Conservation (phyloP, 2,797 vertebrate species). For the Pampus argenteus region DNA sequence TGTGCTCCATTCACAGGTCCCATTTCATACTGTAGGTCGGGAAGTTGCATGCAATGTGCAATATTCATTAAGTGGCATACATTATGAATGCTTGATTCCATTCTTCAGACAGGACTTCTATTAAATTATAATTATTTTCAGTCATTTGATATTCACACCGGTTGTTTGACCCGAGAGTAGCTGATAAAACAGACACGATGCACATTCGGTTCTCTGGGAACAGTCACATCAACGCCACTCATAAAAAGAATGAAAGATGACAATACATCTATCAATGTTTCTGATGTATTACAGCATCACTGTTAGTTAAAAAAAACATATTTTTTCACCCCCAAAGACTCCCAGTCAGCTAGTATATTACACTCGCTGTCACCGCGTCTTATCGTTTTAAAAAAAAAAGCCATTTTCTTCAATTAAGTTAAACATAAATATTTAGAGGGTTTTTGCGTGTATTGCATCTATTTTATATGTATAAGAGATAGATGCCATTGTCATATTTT, state of each 20-base stretch:
- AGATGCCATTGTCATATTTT: slow-evolving; percentile 75
- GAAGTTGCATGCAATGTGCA: slow-evolving; percentile 85
- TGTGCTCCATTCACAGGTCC: slow-evolving; percentile 46
- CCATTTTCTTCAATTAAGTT: slow-evolving; percentile 39
- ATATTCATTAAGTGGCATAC: slow-evolving; percentile 77
- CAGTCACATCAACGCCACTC: slow-evolving; percentile 4
- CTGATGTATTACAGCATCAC: background rate
- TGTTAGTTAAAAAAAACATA: background rate
- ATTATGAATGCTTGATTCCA: slow-evolving; percentile 68
- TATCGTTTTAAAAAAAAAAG: slow-evolving; percentile 26
- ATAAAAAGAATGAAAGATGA: slow-evolving; percentile 6
- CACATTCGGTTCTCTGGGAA: background rate
- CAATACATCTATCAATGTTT: background rate
- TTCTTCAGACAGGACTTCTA: slow-evolving; percentile 42
- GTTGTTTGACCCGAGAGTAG: slow-evolving; percentile 34
- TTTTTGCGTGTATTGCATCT: slow-evolving; percentile 67
- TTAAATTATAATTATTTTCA: slow-evolving; percentile 35
- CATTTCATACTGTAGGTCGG: slow-evolving; percentile 80
- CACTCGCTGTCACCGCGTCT: background rate
- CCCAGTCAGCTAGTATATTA: background rate
- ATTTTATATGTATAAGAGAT: slow-evolving; percentile 71
- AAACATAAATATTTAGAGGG: slow-evolving; percentile 54
- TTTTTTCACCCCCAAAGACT: background rate
- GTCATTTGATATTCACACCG: slow-evolving; percentile 46
- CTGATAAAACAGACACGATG: slow-evolving; percentile 10